Base-by-base conservation (phyloP, 2,888 invertebrate species). In the Tenthredo distinguenda region DNA sequence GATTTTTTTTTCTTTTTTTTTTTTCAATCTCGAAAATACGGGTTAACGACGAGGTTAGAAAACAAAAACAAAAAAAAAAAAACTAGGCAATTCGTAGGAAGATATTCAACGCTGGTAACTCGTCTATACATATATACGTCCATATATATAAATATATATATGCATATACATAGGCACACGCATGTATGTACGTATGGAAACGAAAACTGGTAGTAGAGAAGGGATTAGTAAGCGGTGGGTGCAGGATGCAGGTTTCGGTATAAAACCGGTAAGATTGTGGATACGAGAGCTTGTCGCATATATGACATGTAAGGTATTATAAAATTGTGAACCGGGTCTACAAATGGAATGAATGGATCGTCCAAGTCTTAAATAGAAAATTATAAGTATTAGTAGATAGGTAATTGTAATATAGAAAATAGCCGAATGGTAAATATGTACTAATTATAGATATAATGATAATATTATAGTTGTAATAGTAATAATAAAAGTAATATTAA, bases 401-500 rank as follows among this genome's bases (percentile, higher is more conserved):
- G 43, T 40, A 47, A 81, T 50, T n/a, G n/a, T 55, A 55, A 83
- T 31, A 71, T 83, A 47, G 31, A 83, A 68, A 71, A 83, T 83
- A 71, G 47, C 83, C 83, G 83, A 83, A 83, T 71, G 47, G 47
- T 68, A 40, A 50, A 18, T 77, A 50, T 21, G 55, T 43, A 77
- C 50, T 26, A 77, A 34, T 12, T 55, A 86, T 87, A 85, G 74
- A 85, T 86, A 84, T 86, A 86, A 81, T 85, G 77, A 86, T 87
- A 47, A 68, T 83, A 68, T 40, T 65, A 62, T 68, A n/a, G 26
- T 58, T 86, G 86, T 81, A 87, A 85, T 62, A 77, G 83, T 85
- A 87, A 87, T 87, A 85, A 79, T 85, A 87, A 84, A 85, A 86
- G 77, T 85, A 81, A 86, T 87, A 84, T 76, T 85, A 83, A 84